Conservation (phyloP, 2,113 vertebrate genomes). For the Passer montanus region DNA sequence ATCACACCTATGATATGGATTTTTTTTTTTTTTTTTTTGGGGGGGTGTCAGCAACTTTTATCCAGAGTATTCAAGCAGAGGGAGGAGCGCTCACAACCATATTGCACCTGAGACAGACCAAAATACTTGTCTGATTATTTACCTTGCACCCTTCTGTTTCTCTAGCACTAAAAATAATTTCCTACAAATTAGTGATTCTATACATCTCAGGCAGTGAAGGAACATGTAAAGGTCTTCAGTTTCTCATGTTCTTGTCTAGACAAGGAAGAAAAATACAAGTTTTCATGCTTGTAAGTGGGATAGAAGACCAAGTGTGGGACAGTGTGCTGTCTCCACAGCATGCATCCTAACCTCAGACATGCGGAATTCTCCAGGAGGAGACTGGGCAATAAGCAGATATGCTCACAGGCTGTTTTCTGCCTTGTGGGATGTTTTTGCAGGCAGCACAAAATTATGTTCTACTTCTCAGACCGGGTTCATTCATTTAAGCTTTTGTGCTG, state of each 20-base stretch:
- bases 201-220: neutral
- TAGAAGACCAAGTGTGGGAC: neutral
- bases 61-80: neutral
- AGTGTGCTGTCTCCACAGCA: neutral
- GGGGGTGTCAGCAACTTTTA: neutral
- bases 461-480: neutral
- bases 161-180: neutral
- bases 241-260: neutral
- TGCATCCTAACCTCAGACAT: neutral
- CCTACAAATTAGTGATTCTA: neutral
- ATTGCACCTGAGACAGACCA: too few species aligned
- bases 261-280: neutral
- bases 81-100: neutral
- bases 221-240: neutral
- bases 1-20: rapidly evolving
- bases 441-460: neutral
- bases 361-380: neutral
- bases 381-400: neutral
- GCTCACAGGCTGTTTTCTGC: neutral
- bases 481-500: neutral
- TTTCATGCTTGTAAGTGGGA: neutral
- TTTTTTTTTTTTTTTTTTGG: neutral
- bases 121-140: neutral
- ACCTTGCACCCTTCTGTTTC: neutral
- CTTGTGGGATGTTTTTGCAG: neutral